Percentiles rank a stretch among this genome's conserved stretches.
phyloP scores from a whole-genome alignment of 2,888 invertebrate species.

The Hypomecis atomaria region DNA sequence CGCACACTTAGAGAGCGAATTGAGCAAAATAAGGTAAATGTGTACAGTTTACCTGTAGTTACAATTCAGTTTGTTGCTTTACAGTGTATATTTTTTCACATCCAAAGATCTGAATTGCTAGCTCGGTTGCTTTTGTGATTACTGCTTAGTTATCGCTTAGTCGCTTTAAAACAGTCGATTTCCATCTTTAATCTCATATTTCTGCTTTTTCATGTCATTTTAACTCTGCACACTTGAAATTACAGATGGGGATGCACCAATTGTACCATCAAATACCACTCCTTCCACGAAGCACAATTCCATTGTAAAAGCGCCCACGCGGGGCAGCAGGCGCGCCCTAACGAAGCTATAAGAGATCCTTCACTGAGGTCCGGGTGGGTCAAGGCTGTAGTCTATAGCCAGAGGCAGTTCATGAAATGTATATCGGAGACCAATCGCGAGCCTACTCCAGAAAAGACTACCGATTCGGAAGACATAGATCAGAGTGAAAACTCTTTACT shows the following conservation, averaged over 20 bases:
- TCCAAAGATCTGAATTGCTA: neutral
- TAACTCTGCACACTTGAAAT: conserved; percentile 28
- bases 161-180: conserved; percentile 4
- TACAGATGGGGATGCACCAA: conserved; percentile 73
- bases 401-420: conserved; percentile 55
- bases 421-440: conserved; percentile 11
- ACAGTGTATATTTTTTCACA: neutral
- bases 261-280: conserved; percentile 62
- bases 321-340: conserved; percentile 53
- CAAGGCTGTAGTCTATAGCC: conserved; percentile 53
- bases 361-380: conserved; percentile 63
- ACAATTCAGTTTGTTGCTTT: conserved; percentile 5
- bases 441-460: conserved; percentile 20
- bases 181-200: neutral
- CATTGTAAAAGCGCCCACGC: conserved; percentile 66
- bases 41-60: neutral
- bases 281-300: conserved; percentile 74
- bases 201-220: neutral
- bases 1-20: conserved; percentile 70
- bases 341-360: conserved; percentile 62
- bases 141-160: conserved; percentile 16
- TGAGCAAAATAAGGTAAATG: conserved; percentile 71
- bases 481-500: conserved; percentile 66
- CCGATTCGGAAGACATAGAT: conserved; percentile 14
- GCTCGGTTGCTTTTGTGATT: neutral